Conservation (phyloP, 2,113 vertebrate species). For the Apus apus region DNA sequence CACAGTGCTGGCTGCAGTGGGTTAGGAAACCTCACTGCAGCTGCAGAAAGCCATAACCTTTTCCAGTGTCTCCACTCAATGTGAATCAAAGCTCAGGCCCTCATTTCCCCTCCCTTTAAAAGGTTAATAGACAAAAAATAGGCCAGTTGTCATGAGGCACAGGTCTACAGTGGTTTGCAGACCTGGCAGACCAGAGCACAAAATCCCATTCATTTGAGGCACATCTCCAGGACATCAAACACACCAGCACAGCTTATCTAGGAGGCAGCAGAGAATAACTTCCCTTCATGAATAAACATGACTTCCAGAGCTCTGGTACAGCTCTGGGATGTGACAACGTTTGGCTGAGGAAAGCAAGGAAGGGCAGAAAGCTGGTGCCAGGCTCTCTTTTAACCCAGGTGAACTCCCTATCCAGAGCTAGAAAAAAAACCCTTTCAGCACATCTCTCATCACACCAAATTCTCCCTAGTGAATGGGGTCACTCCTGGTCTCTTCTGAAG, state of each 20-base stretch:
- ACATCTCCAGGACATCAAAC: neutral
- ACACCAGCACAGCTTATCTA: neutral
- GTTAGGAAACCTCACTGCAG: neutral
- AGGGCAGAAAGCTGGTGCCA: neutral
- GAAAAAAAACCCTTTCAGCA: neutral
- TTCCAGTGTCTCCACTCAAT: neutral
- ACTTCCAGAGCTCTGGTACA: neutral
- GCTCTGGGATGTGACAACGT: neutral
- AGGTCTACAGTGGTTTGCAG: neutral
- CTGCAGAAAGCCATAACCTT: neutral
- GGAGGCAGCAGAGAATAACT: neutral
- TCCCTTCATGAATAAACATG: constrained; percentile 24
- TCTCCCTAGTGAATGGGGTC: neutral
- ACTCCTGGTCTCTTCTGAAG: neutral
- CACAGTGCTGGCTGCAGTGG: neutral
- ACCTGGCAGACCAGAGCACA: neutral
- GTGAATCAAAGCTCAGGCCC: neutral
- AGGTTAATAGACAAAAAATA: constrained; percentile 18
- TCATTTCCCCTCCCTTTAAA: neutral
- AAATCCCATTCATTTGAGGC: neutral
- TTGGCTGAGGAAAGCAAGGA: neutral
- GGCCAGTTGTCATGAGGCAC: neutral
- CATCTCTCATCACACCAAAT: neutral
- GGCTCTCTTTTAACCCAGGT: neutral
- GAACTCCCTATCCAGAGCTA: neutral